These are phyloP conservation scores for Turritopsis dohrnii DNA, from an alignment of 30 jellyfish, hydroid and myxozoan genomes.

Conservation along the genomic window DNA sequence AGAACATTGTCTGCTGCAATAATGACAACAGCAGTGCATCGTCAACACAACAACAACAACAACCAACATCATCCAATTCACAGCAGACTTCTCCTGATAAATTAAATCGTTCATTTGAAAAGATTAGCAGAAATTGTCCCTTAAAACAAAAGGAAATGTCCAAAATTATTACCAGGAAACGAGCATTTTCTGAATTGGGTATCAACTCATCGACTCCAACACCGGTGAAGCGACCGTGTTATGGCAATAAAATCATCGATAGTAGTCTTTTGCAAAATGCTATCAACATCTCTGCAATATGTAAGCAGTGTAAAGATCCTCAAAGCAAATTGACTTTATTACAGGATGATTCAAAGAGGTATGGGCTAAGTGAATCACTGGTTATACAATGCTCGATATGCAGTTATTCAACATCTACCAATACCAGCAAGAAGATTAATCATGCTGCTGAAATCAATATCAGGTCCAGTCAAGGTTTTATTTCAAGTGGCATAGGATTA, in stretches of 20 bases:
- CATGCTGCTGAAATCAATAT: neutral
- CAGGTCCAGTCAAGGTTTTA: neutral
- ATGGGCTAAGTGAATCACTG: neutral
- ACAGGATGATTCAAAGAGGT: constrained; percentile 1
- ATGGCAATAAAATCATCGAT: constrained; percentile 7
- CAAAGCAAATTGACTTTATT: neutral
- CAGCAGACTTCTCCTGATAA: constrained; percentile 3
- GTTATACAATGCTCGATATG: neutral
- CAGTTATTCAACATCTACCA: neutral
- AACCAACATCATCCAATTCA: neutral
- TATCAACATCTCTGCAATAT: neutral
- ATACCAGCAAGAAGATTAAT: neutral
- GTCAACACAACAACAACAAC: too few species aligned
- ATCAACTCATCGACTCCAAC: neutral
- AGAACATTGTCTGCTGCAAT: too few species aligned
- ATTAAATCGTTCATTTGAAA: constrained; percentile 1
- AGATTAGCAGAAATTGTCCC: constrained; percentile 4
- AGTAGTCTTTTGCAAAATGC: neutral
- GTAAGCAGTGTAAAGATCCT: neutral
- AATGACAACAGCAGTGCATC: too few species aligned
- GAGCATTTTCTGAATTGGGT: constrained; percentile 8
- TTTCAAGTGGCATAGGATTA: neutral
- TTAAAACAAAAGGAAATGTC: neutral
- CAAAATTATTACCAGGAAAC: neutral
- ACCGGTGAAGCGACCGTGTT: constrained; percentile 7